These are phyloP conservation scores for Ochropleura leucogaster DNA, from an alignment of 2,888 invertebrate species.

Conservation along the genomic window DNA sequence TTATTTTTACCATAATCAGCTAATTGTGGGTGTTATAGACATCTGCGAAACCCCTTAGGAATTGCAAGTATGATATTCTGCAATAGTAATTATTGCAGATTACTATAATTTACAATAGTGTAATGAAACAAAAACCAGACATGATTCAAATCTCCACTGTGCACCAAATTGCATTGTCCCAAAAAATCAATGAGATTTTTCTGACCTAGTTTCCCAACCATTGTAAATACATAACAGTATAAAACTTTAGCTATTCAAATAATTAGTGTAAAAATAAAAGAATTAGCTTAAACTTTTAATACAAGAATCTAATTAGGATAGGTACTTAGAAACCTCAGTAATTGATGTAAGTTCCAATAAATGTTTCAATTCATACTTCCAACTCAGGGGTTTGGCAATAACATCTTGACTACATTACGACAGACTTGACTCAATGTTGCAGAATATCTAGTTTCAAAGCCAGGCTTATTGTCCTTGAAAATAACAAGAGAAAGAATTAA, in stretches of 20 bases:
- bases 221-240: background rate
- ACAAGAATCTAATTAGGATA: conserved; percentile 30
- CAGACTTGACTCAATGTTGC: conserved; percentile 18
- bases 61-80: background rate
- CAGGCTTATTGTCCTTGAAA: conserved; percentile 59
- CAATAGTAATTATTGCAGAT: background rate
- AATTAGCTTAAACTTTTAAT: background rate
- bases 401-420: conserved; percentile 28
- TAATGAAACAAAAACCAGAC: background rate
- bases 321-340: background rate
- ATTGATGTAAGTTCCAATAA: conserved; percentile 2
- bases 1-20: background rate
- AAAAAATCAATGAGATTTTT: conserved; percentile 34
- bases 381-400: conserved; percentile 22
- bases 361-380: conserved; percentile 13
- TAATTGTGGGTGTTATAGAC: background rate
- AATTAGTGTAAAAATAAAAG: background rate
- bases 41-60: background rate
- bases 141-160: background rate
- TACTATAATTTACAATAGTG: background rate
- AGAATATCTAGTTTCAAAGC: conserved; percentile 37
- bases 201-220: conserved; percentile 37
- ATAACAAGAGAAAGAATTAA: conserved; percentile 37
- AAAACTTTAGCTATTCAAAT: background rate
- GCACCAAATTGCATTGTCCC: conserved; percentile 12